A percentile compares a stretch with the other conserved stretches of the same genome.
These are phyloP conservation scores for Frieseomelitta varia DNA, from an alignment of 1,140 invertebrate species.

Conservation along the genomic window DNA sequence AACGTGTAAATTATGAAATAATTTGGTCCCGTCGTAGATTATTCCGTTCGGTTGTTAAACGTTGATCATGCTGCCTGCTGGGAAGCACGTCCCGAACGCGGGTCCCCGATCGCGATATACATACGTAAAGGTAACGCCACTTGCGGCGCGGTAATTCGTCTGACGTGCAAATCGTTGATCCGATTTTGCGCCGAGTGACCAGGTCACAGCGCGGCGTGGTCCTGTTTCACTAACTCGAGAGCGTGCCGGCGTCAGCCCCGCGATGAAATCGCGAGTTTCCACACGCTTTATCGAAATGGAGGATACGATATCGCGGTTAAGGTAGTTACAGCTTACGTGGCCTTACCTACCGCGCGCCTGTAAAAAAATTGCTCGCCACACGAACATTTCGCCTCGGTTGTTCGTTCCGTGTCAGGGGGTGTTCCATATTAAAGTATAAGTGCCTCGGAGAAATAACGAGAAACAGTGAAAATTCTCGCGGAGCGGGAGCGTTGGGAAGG, in stretches of 20 bases:
- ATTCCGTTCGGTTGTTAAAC: conserved; percentile 36
- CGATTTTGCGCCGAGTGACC: neutral
- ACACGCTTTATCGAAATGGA: conserved; percentile 45
- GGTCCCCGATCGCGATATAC: neutral
- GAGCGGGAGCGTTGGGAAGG: neutral
- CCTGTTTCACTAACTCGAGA: conserved; percentile 17
- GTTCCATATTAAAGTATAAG: neutral
- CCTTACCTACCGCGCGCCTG: neutral
- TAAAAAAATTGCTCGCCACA: conserved; percentile 32
- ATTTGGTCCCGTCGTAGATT: conserved; percentile 48
- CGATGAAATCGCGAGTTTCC: conserved; percentile 40
- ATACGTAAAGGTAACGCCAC: neutral
- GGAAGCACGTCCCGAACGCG: neutral
- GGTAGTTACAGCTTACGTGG: conserved; percentile 19
- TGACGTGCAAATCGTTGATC: conserved; percentile 1
- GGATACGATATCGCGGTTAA: conserved; percentile 38
- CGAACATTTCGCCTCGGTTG: neutral
- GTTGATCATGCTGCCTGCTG: neutral
- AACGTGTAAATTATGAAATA: conserved; percentile 65
- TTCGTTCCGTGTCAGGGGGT: rapidly evolving
- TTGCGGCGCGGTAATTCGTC: neutral
- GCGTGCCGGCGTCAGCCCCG: neutral
- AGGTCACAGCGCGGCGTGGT: neutral
- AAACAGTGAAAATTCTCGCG: neutral
- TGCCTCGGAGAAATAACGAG: neutral